Percentiles rank a stretch among this genome's conserved stretches.
Evolutionary conservation across 2,888 invertebrate species (phyloP).

Genomic region (Pristionchus arcanus): DNA sequence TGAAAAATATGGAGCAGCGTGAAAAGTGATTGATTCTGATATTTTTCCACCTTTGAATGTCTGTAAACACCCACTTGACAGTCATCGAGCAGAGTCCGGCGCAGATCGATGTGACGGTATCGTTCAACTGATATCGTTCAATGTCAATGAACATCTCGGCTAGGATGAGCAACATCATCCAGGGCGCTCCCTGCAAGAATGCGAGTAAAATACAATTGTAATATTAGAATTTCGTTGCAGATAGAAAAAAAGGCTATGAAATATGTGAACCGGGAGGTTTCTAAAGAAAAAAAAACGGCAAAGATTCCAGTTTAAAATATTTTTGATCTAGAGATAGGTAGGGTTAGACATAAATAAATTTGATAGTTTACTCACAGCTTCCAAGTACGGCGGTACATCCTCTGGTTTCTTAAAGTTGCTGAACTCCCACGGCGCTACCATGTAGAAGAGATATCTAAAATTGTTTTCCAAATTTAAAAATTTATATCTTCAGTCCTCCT

Average conservation of each 20-base stretch:
- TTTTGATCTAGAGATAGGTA: no score
- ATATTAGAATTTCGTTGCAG: no score
- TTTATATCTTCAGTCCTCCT: no score
- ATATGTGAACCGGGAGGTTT: no score
- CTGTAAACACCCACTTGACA: conserved; percentile 67
- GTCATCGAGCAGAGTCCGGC: conserved; percentile 79
- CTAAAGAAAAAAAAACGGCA: no score
- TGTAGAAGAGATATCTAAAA: conserved; percentile 3
- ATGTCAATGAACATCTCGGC: conserved; percentile 60
- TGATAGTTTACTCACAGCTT: background rate
- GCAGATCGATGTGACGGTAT: conserved; percentile 69
- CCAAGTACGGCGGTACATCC: background rate
- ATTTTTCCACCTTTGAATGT: background rate
- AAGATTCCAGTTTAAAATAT: no score
- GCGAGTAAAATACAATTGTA: no score
- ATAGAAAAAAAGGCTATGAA: no score
- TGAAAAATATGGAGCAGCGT: no score
- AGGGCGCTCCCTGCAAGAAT: conserved; percentile 58
- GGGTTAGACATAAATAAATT: no score
- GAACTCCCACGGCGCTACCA: background rate
- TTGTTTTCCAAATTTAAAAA: background rate
- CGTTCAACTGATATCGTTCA: conserved; percentile 62
- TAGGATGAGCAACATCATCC: conserved; percentile 62
- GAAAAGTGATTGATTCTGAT: no score
- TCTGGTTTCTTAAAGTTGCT: background rate